Evolutionary conservation across 2,113 vertebrate genomes (phyloP).

Genomic region (Brachyhypopomus occidentalis): DNA sequence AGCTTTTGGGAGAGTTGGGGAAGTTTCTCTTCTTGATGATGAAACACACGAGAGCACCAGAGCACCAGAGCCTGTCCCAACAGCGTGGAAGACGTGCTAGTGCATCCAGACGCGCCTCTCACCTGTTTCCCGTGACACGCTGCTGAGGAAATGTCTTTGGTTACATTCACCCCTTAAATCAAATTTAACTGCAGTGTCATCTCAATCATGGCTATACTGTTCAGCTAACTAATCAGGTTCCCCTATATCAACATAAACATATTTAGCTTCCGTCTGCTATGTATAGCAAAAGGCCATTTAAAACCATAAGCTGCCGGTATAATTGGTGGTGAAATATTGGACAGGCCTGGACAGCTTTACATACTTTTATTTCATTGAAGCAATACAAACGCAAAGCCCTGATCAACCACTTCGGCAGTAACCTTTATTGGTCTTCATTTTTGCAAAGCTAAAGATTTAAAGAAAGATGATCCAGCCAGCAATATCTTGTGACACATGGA

Average conservation of each 20-base stretch:
- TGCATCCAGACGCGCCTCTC: constrained; percentile 70
- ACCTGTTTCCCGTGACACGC: constrained; percentile 29
- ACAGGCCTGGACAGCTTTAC: no score
- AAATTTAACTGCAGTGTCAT: no score
- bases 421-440: no score
- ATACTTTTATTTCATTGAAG: no score
- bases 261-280: not conserved
- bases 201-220: no score
- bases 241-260: not conserved
- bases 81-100: constrained; percentile 64
- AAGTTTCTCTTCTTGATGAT: constrained; percentile 68
- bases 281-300: not conserved
- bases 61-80: constrained; percentile 73
- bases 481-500: not conserved
- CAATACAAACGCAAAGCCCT: no score
- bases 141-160: constrained; percentile 55
- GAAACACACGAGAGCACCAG: constrained; percentile 69
- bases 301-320: not conserved
- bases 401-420: no score
- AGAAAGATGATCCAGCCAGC: not conserved
- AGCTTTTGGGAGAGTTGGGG: constrained; percentile 50
- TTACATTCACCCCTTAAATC: no score
- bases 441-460: not conserved
- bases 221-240: not conserved
- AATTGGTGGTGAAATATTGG: not conserved